Evolutionary conservation across 2,888 invertebrate genomes (phyloP), one percentile per base, ranked within the genome.

Genomic region (Pandemis corylana): DNA sequence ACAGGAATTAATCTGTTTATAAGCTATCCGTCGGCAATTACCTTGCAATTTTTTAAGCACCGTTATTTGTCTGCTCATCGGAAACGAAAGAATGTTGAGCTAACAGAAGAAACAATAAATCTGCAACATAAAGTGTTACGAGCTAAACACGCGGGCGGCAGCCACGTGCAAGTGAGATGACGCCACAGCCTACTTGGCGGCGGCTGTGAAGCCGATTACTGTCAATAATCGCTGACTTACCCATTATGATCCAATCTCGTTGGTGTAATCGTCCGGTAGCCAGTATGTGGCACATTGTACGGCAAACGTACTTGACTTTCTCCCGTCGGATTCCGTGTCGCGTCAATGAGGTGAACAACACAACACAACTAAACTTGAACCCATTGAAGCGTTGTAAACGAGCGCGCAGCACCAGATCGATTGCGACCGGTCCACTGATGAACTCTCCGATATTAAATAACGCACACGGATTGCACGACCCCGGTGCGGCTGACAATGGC

Each of bases 331-430:
- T 92, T 89, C 91, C 90, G 88, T 90, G 90, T 89, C 90, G 88
- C 89, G 89, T 90, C 90, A 89, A 88, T 86, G 90, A 90, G 89
- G 91, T 92, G 91, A 92, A 90, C 90, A 91, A 87, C 89, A 90
- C 90, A 91, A 87, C 89, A 88, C 89, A 84, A 86, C 85, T 89
- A 84, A 87, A 90, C 88, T 89, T 87, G 88, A 87, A 89, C 83
- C 86, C 90, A 89, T 84, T 90, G 89, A 85, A 90, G 88, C 93
- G 90, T 90, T 87, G 84, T 87, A 84, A 87, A 85, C 80, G 79
- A 82, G 86, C 83, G 85, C 80, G 75, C 78, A 84, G 82, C 81
- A 80, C 81, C 85, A 87, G 89, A 91, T 94, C 87, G 86, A 91
- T 92, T 92, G 89, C 90, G 86, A 89, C 89, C 88, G 89, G 89